Evolutionary conservation across 2,797 vertebrate genomes (phyloP).

Genomic region (Acomys russatus): DNA sequence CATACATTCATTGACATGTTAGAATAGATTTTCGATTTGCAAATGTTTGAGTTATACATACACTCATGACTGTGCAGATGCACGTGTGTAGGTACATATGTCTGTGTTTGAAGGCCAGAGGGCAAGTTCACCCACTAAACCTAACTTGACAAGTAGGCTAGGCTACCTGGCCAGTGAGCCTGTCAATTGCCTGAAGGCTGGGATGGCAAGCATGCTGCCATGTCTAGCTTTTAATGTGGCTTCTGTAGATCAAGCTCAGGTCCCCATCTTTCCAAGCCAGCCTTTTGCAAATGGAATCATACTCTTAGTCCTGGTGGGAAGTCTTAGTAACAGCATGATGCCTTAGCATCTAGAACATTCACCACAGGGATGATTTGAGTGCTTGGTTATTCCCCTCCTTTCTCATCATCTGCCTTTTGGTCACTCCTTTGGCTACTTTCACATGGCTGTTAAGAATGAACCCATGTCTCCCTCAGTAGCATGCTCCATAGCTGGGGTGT

Average conservation of each 20-base stretch:
- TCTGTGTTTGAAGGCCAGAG: not conserved
- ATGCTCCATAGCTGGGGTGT: no score
- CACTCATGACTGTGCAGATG: not conserved
- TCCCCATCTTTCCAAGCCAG: not conserved
- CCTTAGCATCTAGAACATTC: not conserved
- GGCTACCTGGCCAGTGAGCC: not conserved
- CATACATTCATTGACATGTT: not conserved
- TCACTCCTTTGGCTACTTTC: not conserved
- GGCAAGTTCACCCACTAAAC: not conserved
- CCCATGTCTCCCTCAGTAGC: fast-evolving
- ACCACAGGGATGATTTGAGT: fast-evolving
- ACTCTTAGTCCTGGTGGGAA: not conserved
- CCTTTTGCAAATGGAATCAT: not conserved
- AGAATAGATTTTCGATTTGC: not conserved
- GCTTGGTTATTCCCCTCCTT: not conserved
- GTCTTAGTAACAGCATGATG: fast-evolving
- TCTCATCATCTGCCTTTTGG: not conserved
- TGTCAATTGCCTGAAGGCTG: not conserved
- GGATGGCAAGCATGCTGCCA: not conserved
- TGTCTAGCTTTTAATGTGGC: not conserved
- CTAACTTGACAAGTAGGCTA: not conserved
- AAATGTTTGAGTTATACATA: not conserved
- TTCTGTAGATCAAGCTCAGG: not conserved
- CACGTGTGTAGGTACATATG: not conserved
- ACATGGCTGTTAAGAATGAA: not conserved